Conservation (phyloP, 2,113 vertebrate species). For the Ptyas mucosa region DNA sequence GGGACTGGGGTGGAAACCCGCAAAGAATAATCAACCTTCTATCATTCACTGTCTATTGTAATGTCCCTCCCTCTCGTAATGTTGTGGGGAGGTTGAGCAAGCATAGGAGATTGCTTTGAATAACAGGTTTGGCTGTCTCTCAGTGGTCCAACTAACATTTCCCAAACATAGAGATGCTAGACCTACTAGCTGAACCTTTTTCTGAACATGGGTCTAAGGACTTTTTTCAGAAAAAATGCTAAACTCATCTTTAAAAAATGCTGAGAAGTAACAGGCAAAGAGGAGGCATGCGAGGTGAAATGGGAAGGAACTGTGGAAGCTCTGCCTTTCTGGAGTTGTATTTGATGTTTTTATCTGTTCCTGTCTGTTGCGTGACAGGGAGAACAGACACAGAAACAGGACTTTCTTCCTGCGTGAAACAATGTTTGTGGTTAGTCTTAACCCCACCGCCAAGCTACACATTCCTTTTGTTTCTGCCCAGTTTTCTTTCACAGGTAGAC, state of each 20-base stretch:
- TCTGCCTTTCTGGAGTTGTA: not conserved
- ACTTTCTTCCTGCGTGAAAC: not conserved
- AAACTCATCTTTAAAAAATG: not conserved
- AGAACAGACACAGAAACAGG: not conserved
- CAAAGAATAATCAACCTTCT: not conserved
- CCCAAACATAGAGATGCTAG: not conserved
- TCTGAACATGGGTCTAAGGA: not conserved
- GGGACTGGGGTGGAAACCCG: not conserved
- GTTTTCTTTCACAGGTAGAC: not conserved
- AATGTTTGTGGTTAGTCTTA: not conserved
- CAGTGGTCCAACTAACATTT: not conserved
- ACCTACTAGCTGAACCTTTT: not conserved
- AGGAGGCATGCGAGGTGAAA: not conserved
- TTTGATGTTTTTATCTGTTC: not conserved
- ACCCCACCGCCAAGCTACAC: not conserved
- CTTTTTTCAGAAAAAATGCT: not conserved
- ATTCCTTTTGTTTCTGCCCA: not conserved
- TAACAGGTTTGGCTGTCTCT: not conserved
- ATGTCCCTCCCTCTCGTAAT: not conserved
- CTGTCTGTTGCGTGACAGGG: not conserved
- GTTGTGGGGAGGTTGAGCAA: not conserved
- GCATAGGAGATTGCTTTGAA: not conserved
- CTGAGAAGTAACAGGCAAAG: not conserved
- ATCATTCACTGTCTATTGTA: not conserved
- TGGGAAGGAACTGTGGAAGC: not conserved